Base-by-base conservation (phyloP, 1,140 invertebrate genomes). In the Bombus polaris region DNA sequence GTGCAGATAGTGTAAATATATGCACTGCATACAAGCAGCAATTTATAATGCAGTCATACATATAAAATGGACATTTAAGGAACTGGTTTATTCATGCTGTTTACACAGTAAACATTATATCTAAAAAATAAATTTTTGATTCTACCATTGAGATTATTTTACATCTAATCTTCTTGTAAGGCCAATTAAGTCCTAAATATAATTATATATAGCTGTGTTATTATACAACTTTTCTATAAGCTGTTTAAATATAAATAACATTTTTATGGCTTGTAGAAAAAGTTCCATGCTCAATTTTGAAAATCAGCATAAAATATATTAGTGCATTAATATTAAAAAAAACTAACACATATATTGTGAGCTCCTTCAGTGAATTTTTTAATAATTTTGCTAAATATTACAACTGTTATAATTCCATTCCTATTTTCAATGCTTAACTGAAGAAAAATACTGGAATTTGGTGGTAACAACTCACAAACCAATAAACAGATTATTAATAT, bases 371-470 rank as follows among this genome's bases (percentile, higher is more conserved):
- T 79, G n/a, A 59, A 2, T 72, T 53, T 44, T 18, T 44, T 82
- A n/a, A 87, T 71, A 72, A 68, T 89, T 82, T 68, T 47, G 57
- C 22, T 83, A 87, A 75, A 73, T 84, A 70, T 88, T 75, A 77
- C 66, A 70, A 71, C 66, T 83, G 81, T 87, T 35, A 76, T 39
- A 83, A 57, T 81, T 85, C 53, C 86, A 89, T 88, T 88, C 85
- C 57, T 81, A 18, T 74, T 76, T 47, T 68, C 74, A 44, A 90
- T 88, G 35, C 25, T 83, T 73, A 87, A 87, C 47, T 74, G 62
- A 70, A 88, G 85, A 71, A 77, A 89, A 83, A 88, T 89, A 72
- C 91, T 93, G 91, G 90, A 93, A 92, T 93, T 93, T 91, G 91
- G 86, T 87, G n/a, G 76, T 75, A 87, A 79, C 6, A n/a, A 79